Evolutionary conservation across 2,797 vertebrate species (phyloP), one percentile per base, ranked within the genome.

Genomic region (Gallinago solitaria): DNA sequence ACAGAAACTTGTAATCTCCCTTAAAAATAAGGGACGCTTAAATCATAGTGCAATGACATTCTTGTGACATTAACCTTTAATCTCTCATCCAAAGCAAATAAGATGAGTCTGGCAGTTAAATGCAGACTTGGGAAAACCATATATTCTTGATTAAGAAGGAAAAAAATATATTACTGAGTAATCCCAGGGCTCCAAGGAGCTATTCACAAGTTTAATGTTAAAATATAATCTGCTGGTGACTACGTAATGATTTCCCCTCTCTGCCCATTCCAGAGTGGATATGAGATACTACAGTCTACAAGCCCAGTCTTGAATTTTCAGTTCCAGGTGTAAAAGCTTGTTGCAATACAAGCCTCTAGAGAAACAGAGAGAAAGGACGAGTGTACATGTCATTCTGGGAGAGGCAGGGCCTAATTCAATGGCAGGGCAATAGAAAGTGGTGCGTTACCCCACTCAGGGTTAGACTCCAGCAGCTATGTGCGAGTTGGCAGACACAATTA

Each of bases 231-330:
- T 93, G 68, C 64, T 80, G 57, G 14, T 53, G 48, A 87, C 90
- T 93, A 95, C 0, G 2, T 90, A 96, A 91, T 33, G 59, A 91
- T 79, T 95, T 96, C 92, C 93, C 90, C 67, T 90, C 65, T 94
- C 94, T 90, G 80, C 67, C 73, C 54, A 41, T 84, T 94, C 47
- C 67, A 92, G 73, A 78, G 69, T 88, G 65, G 37, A 45, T 95
- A 77, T 59, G 80, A 69, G 83, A 89, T 92, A 90, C 59, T 79
- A 48, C 48, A 79, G 37, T 39, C 47, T 81, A 56, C 90, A 74
- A 63, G 92, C 27, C 88, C 6, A 2, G 80, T 95, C 94, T 94
- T 97, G 90, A 89, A 73, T 41, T n/a, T 84, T 76, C 54, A 76
- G 77, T 63, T 88, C 80, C 80, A 88, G 83, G 57, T 95, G 51